These are phyloP conservation scores for Aspidiotus rigidus DNA, from an alignment of 2,888 invertebrate genomes.

Conservation along the genomic window DNA sequence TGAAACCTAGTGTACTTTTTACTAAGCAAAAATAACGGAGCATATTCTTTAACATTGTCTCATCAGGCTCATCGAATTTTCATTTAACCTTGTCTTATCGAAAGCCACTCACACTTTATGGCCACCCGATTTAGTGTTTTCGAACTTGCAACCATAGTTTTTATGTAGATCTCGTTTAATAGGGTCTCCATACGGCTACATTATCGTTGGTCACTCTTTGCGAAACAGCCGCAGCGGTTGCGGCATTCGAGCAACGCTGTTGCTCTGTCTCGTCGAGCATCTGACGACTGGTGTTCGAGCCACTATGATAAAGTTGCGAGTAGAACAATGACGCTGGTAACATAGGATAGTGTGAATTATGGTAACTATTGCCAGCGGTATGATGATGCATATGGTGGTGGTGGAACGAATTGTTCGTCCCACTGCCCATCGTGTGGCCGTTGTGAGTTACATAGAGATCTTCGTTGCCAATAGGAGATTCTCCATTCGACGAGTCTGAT, in stretches of 20 bases:
- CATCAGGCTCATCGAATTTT: too few relatives aligned
- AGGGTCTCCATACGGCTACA: conserved; percentile 30
- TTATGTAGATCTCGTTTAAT: background rate
- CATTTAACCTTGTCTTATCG: too few relatives aligned
- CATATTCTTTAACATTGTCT: too few relatives aligned
- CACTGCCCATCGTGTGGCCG: conserved; percentile 12
- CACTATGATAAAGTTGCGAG: conserved; percentile 32
- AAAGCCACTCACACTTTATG: too few relatives aligned
- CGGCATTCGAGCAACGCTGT: conserved; percentile 18
- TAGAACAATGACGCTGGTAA: conserved; percentile 30
- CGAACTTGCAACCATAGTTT: too few relatives aligned
- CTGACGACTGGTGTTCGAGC: conserved; percentile 17
- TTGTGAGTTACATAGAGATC: conserved; percentile 19
- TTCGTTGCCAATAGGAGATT: conserved; percentile 39
- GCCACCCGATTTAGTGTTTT: too few relatives aligned
- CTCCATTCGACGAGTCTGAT: conserved; percentile 60
- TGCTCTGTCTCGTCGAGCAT: conserved; percentile 25
- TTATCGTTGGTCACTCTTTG: conserved; percentile 28
- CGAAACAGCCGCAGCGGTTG: conserved; percentile 12
- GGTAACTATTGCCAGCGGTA: conserved; percentile 19
- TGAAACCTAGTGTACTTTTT: too few relatives aligned
- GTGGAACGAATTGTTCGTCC: background rate
- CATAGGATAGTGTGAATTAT: conserved; percentile 32
- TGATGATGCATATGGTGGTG: conserved; percentile 22
- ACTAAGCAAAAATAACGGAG: too few relatives aligned